A percentile compares a stretch with the other conserved stretches of the same genome.
phyloP scores from a whole-genome alignment of 2,888 invertebrate genomes.

The Adelognathus sp. region DNA sequence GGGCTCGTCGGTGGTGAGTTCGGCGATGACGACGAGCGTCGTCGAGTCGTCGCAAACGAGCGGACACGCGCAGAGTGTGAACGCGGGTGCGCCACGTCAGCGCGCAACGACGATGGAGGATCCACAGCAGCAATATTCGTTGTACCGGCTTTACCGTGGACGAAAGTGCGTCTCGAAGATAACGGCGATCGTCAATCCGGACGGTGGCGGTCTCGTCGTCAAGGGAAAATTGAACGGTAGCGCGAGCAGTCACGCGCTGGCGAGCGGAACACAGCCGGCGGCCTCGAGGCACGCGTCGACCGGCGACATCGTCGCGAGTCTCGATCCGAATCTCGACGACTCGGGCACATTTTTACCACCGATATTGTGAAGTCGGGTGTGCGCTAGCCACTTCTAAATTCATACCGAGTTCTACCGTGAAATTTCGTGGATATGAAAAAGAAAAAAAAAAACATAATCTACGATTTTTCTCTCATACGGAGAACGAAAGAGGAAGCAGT shows the following conservation, averaged over 20 bases:
- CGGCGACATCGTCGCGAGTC: slow-evolving; percentile 81
- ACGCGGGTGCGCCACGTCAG: slow-evolving; percentile 80
- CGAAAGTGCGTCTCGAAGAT: slow-evolving; percentile 76
- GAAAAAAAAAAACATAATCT: neutral
- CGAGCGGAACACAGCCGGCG: slow-evolving; percentile 75
- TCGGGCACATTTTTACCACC: slow-evolving; percentile 86
- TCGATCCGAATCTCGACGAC: slow-evolving; percentile 84
- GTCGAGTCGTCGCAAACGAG: slow-evolving; percentile 63
- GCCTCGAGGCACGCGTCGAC: slow-evolving; percentile 79
- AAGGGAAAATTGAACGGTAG: slow-evolving; percentile 79
- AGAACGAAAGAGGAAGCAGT: neutral
- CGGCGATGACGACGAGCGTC: slow-evolving; percentile 67
- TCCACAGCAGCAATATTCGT: slow-evolving; percentile 78
- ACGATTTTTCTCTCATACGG: neutral
- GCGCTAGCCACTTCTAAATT: slow-evolving; percentile 78
- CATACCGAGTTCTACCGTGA: neutral
- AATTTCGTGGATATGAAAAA: neutral
- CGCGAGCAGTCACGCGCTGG: slow-evolving; percentile 78
- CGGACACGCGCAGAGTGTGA: slow-evolving; percentile 70
- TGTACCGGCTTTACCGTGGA: slow-evolving; percentile 80
- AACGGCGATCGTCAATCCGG: slow-evolving; percentile 71
- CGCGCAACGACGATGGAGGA: slow-evolving; percentile 82
- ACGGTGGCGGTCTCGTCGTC: slow-evolving; percentile 70
- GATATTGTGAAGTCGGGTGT: slow-evolving; percentile 82
- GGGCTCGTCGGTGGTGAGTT: slow-evolving; percentile 67